Conservation (phyloP, 2,797 vertebrate genomes). For the Sebastes iracundus region DNA sequence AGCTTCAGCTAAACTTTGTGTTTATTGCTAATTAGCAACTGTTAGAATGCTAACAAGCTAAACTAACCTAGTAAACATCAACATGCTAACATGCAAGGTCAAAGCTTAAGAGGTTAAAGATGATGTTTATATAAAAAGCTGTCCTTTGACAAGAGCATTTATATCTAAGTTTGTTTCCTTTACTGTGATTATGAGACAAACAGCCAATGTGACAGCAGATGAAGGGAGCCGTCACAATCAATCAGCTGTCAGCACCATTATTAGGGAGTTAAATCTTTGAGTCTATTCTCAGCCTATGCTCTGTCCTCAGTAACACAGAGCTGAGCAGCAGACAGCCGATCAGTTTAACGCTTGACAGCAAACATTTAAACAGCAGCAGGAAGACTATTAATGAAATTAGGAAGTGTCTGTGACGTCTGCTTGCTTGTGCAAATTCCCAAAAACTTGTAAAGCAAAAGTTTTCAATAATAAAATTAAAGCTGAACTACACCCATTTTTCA, state of each 20-base stretch:
- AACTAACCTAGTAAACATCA: neutral
- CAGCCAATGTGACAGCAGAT: constrained; percentile 16
- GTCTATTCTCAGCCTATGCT: constrained; percentile 59
- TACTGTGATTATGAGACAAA: constrained; percentile 19
- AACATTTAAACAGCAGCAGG: constrained; percentile 1
- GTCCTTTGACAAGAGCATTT: neutral
- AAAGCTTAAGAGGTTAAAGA: neutral
- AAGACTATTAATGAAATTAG: neutral
- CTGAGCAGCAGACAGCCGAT: constrained; percentile 50
- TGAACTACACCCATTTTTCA: neutral
- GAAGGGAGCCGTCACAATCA: constrained; percentile 25
- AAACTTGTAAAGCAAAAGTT: neutral
- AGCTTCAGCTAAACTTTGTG: neutral
- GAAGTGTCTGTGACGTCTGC: neutral
- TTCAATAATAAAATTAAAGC: neutral
- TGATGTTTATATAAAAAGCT: neutral
- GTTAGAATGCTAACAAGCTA: neutral
- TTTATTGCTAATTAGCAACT: neutral
- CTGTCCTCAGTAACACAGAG: constrained; percentile 31
- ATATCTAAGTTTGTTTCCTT: constrained; percentile 3
- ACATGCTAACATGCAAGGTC: neutral
- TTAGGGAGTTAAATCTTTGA: constrained; percentile 52
- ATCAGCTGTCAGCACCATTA: constrained; percentile 61
- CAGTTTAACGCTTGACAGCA: neutral
- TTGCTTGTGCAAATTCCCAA: neutral